Base-by-base conservation (phyloP, 2,888 invertebrate species). In the Chirona hameri region DNA sequence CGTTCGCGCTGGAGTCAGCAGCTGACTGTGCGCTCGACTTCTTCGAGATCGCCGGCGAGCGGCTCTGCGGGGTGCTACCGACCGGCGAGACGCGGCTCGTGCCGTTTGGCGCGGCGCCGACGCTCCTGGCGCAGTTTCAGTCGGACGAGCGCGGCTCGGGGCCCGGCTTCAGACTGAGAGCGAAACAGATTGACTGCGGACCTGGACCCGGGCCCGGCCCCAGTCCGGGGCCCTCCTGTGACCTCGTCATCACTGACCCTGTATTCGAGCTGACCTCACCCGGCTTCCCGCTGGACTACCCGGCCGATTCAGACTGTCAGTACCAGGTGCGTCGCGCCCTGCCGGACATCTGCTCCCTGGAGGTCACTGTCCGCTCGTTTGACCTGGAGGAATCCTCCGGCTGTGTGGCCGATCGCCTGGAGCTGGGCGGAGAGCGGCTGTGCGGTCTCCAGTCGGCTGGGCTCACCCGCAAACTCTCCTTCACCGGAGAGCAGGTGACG, bases 71-170 rank as follows among this genome's bases (percentile, higher is more conserved):
- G 21, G 39, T 76, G 31, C 31, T 76, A 7, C 31, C n/a, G 76
- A 1, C 76, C 7, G 76, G 39, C 7, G 7, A 12, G 7, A 39
- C 76, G 21, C 31, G 76, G 39, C 18, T 15, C 24, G 76, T 76
- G 31, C 39, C 39, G 21, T 76, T 76, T 39, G 76, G 76, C 27
- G 10, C 18, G 18, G 24, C 76, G 21, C 9, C 31, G 39, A 5
- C 24, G 21, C 76, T 76, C 14, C 21, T 39, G 21, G 39, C 39
- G 39, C 31, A 24, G 76, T 76, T 76, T 24, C 31, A 15, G 39
- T 76, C 76, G 39, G 76, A 76, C 76, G n/a, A 29, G 21, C 76
- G 76, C 39, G 39, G 39, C 76, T 15, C 76, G 7, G 76, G 76
- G 0, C 39, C 76, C 0, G 76, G 76, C 39, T 76, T 39, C 39